Evolutionary conservation across 1,140 invertebrate species (phyloP).

Genomic region (Chironomus striatipennis): DNA sequence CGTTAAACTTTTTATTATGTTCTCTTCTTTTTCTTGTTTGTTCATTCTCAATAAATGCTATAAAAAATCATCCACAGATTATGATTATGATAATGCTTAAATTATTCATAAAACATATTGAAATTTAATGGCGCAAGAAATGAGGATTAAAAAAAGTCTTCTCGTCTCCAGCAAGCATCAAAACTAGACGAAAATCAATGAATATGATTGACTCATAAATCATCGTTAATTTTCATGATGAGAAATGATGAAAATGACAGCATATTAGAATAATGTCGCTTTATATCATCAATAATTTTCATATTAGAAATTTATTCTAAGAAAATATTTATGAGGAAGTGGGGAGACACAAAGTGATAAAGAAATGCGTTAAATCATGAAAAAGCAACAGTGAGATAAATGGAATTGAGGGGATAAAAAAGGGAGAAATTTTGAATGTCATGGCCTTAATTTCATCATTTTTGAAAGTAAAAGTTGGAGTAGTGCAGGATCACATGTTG

Average conservation of each 20-base stretch:
- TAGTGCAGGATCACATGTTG: no score
- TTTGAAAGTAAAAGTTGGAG: no score
- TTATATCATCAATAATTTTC: not conserved
- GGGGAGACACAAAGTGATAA: no score
- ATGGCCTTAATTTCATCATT: no score
- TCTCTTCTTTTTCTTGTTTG: no score
- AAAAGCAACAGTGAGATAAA: not conserved
- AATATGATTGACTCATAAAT: conserved; percentile 4
- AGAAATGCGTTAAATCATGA: not conserved
- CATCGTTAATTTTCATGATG: conserved; percentile 13
- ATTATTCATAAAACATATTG: conserved; percentile 1
- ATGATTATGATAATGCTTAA: not conserved
- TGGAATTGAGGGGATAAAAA: not conserved
- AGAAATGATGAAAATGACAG: not conserved
- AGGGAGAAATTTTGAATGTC: no score
- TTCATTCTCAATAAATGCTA: not conserved
- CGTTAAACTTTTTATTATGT: not conserved
- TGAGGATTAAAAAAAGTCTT: no score
- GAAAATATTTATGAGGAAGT: no score
- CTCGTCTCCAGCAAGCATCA: not conserved
- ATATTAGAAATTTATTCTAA: not conserved
- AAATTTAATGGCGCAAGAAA: conserved; percentile 8
- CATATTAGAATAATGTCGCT: conserved; percentile 13
- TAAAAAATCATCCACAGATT: not conserved
- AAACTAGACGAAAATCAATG: not conserved